A percentile compares a stretch with the other conserved stretches of the same genome.
Conservation (phyloP, 2,113 vertebrate genomes). For the Nicator chloris region DNA sequence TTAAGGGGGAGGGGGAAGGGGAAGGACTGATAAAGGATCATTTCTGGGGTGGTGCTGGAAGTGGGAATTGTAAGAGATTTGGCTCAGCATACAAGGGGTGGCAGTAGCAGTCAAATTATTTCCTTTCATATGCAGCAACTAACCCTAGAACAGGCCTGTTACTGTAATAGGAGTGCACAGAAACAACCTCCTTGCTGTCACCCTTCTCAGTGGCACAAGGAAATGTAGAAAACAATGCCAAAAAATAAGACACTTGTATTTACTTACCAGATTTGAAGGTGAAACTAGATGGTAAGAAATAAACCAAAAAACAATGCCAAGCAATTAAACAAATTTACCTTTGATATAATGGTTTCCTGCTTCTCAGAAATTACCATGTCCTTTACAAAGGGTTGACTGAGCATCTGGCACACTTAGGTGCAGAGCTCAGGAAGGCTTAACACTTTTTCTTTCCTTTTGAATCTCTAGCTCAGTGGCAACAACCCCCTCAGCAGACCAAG, state of each 20-base stretch:
- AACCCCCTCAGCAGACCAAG: slow-evolving; percentile 85
- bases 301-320: background rate
- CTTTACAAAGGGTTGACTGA: background rate
- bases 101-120: background rate
- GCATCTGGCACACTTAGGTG: background rate
- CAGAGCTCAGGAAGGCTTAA: background rate
- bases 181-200: background rate
- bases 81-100: background rate
- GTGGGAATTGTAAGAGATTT: background rate
- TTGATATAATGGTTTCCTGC: background rate
- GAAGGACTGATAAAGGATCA: background rate
- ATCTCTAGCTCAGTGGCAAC: slow-evolving; percentile 91
- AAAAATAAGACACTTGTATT: background rate
- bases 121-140: background rate
- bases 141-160: background rate
- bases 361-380: background rate
- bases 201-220: background rate
- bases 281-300: background rate
- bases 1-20: background rate
- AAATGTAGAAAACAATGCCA: background rate
- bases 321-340: background rate
- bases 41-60: background rate
- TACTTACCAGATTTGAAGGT: background rate
- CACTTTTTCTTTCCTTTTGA: background rate
- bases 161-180: background rate